These are phyloP conservation scores for Dendroctonus valens DNA, from an alignment of 1,140 invertebrate genomes.

Conservation along the genomic window DNA sequence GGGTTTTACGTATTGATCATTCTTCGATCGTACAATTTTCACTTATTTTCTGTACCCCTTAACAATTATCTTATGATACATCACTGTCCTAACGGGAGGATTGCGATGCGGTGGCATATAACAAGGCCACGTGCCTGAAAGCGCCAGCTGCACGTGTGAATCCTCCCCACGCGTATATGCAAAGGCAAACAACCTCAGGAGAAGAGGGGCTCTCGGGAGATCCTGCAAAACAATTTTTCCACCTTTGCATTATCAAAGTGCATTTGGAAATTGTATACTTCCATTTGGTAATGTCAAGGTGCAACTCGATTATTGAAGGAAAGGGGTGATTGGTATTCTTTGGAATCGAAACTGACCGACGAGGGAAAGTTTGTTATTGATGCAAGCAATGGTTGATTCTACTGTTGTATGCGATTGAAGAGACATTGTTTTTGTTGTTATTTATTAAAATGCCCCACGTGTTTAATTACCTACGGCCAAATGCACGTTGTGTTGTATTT, in stretches of 20 bases:
- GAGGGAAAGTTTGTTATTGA: too few species aligned
- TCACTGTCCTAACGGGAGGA: conserved; percentile 26
- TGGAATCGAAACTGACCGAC: too few species aligned
- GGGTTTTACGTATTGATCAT: too few species aligned
- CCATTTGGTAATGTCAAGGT: conserved; percentile 1
- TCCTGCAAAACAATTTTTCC: conserved; percentile 12
- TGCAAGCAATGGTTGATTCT: too few species aligned
- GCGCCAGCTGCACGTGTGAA: conserved; percentile 30
- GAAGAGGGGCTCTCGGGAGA: conserved; percentile 12
- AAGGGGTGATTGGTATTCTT: not conserved
- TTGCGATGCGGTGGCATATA: conserved; percentile 21
- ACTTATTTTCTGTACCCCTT: too few species aligned
- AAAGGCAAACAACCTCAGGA: conserved; percentile 26
- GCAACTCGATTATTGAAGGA: not conserved
- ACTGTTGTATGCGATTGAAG: too few species aligned
- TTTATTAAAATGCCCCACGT: too few species aligned
- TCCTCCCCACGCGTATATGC: conserved; percentile 24
- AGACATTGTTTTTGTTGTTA: too few species aligned
- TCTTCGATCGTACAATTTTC: too few species aligned
- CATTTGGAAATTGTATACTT: conserved; percentile 1
- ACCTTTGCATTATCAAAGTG: conserved; percentile 17
- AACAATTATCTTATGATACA: too few species aligned
- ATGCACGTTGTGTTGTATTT: too few species aligned
- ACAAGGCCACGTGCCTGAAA: conserved; percentile 25
- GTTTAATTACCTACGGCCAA: too few species aligned